These are phyloP conservation scores for Papilio elwesi DNA, from an alignment of 2,888 invertebrate species.

Conservation along the genomic window DNA sequence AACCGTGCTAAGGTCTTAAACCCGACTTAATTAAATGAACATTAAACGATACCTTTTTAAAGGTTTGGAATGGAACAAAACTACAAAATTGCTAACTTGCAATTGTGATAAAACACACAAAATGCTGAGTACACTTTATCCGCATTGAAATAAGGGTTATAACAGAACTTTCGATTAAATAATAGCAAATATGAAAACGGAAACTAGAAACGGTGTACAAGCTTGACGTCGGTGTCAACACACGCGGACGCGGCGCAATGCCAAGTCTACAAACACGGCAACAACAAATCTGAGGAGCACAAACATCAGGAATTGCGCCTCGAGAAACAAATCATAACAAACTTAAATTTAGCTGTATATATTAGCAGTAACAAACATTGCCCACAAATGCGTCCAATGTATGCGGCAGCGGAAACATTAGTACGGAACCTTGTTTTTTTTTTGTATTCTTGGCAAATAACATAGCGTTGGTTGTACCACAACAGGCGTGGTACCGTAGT, in stretches of 20 bases:
- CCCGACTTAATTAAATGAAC: no score
- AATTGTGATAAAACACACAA: no score
- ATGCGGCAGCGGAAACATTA: neutral
- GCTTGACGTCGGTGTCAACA: neutral
- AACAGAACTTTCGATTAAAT: neutral
- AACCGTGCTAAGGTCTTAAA: no score
- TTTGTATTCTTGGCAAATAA: no score
- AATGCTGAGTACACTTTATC: no score
- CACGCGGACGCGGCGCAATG: neutral
- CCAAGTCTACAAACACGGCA: constrained; percentile 19
- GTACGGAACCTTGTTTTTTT: constrained; percentile 3
- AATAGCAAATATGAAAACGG: neutral
- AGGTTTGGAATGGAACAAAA: no score
- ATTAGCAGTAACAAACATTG: constrained; percentile 4
- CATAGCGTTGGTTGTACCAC: no score
- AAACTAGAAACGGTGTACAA: neutral
- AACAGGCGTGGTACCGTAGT: no score
- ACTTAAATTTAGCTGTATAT: constrained; percentile 26
- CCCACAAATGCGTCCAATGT: neutral
- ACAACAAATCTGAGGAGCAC: neutral
- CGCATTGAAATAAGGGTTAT: neutral
- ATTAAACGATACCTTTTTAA: no score
- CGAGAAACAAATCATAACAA: constrained; percentile 25
- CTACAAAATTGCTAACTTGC: no score
- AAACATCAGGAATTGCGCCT: neutral